These are phyloP conservation scores for Leucophenga maculata DNA, from an alignment of 2,888 invertebrate genomes.

Conservation along the genomic window DNA sequence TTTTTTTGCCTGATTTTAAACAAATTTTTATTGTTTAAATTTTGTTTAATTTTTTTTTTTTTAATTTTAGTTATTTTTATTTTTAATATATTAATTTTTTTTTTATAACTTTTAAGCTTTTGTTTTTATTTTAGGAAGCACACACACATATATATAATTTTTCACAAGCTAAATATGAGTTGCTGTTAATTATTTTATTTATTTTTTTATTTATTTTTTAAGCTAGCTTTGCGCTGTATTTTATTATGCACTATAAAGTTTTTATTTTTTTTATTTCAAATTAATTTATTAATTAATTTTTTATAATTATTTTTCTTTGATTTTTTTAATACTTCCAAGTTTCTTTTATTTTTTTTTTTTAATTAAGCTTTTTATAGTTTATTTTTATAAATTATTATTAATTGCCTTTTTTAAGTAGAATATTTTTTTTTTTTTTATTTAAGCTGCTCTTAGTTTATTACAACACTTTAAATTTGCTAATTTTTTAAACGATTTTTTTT, in stretches of 20 bases:
- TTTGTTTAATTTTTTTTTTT: conserved; percentile 15
- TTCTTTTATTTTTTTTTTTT: conserved; percentile 9
- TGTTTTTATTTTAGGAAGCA: conserved; percentile 26
- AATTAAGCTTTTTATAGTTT: conserved; percentile 16
- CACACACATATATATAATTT: too few relatives aligned
- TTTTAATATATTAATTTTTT: conserved; percentile 31
- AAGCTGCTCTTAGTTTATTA: conserved; percentile 33
- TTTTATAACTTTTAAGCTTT: conserved; percentile 30
- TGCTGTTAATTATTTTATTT: conserved; percentile 1
- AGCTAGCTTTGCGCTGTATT: conserved; percentile 26
- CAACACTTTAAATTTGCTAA: conserved; percentile 34
- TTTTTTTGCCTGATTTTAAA: conserved; percentile 11
- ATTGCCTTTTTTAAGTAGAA: conserved; percentile 15
- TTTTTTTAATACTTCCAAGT: conserved; percentile 23
- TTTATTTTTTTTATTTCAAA: conserved; percentile 25
- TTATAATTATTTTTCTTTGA: too few relatives aligned
- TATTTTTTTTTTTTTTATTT: conserved; percentile 21
- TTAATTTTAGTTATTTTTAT: conserved; percentile 23
- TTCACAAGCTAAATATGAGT: conserved; percentile 33
- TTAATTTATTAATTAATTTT: too few relatives aligned
- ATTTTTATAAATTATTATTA: conserved; percentile 16
- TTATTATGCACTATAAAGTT: conserved; percentile 15
- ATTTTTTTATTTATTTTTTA: conserved; percentile 37
- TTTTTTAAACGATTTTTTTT: background rate
- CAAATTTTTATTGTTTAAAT: conserved; percentile 24